phyloP scores from a whole-genome alignment of 2,888 invertebrate species.

The Alitta virens region DNA sequence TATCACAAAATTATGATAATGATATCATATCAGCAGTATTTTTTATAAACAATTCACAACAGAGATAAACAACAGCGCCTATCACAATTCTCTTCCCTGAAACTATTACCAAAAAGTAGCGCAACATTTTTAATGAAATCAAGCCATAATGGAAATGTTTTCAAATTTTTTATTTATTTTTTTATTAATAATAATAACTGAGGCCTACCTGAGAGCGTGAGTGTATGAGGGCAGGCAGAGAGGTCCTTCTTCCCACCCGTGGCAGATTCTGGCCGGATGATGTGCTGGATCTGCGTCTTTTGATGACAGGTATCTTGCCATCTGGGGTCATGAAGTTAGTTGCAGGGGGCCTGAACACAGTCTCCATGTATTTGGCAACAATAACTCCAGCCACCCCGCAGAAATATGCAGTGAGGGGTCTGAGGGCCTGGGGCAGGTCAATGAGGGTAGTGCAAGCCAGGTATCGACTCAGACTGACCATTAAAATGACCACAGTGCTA shows the following conservation, averaged over 20 bases:
- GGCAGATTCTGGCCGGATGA: conserved; percentile 44
- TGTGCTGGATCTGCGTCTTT: conserved; percentile 50
- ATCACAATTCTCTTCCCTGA: too few species aligned
- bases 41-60: too few species aligned
- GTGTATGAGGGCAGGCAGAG: conserved; percentile 54
- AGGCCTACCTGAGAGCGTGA: conserved; percentile 40
- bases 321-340: conserved; percentile 45
- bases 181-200: too few species aligned
- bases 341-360: conserved; percentile 45
- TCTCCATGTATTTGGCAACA: conserved; percentile 54
- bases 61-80: too few species aligned
- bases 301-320: conserved; percentile 53
- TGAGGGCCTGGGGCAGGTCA: conserved; percentile 41
- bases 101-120: too few species aligned
- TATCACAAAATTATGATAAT: too few species aligned
- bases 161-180: too few species aligned
- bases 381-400: conserved; percentile 50
- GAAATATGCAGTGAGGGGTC: conserved; percentile 52
- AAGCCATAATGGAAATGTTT: too few species aligned
- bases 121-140: too few species aligned
- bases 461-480: conserved; percentile 50
- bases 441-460: conserved; percentile 47
- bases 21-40: too few species aligned
- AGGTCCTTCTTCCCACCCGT: conserved; percentile 52
- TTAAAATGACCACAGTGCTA: conserved; percentile 45